Conservation (phyloP, 2,113 vertebrate species). For the Falco punctatus region DNA sequence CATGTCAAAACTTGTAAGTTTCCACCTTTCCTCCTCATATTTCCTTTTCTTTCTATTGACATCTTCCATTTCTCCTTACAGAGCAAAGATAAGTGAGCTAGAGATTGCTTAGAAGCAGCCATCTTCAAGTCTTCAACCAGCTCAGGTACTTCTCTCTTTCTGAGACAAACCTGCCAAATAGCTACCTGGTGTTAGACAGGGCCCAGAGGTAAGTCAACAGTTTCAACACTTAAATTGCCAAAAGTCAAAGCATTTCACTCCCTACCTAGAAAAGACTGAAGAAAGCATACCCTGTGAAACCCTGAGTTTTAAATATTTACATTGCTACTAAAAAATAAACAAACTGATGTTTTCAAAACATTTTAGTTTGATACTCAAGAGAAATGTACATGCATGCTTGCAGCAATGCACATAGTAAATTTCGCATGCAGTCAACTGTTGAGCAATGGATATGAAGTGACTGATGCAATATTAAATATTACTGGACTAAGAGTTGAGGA, state of each 20-base stretch:
- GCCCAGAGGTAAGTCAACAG: not conserved
- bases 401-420: not conserved
- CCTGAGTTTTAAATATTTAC: not conserved
- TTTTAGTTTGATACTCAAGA: not conserved
- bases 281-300: not conserved
- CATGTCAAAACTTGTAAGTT: not conserved
- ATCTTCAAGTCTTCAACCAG: not conserved
- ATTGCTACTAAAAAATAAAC: not conserved
- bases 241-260: not conserved
- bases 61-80: not conserved
- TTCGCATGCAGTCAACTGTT: not conserved
- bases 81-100: not conserved
- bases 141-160: not conserved
- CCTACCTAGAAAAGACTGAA: not conserved
- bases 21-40: not conserved
- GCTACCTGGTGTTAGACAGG: not conserved
- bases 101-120: not conserved
- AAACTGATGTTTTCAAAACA: not conserved
- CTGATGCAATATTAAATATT: not conserved
- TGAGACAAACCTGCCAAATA: not conserved
- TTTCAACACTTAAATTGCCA: not conserved
- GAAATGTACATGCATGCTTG: not conserved
- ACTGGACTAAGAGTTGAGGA: not conserved
- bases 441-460: not conserved
- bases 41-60: not conserved